These are phyloP conservation scores for Ceratotherium simum DNA, from an alignment of 2,113 vertebrate species.

Conservation along the genomic window DNA sequence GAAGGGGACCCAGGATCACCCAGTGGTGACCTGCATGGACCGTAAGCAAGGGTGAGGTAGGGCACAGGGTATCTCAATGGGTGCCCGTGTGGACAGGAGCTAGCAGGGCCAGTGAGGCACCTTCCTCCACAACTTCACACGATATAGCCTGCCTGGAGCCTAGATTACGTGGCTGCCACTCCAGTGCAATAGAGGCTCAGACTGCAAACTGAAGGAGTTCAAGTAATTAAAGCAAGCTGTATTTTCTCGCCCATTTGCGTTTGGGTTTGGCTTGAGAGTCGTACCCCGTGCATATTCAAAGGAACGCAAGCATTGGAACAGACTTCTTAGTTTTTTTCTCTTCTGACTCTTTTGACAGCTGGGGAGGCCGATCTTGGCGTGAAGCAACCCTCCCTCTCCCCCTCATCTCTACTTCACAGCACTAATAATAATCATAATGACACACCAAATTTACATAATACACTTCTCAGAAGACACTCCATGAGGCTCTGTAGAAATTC, in stretches of 20 bases:
- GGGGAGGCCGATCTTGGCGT: background rate
- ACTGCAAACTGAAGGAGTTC: background rate
- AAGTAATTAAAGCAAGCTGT: background rate
- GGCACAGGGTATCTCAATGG: no score
- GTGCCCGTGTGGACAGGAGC: background rate
- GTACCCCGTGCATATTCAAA: rapidly evolving
- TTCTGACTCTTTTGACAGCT: constrained; percentile 26
- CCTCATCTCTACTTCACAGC: constrained; percentile 60
- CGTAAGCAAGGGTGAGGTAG: background rate
- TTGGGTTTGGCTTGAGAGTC: background rate
- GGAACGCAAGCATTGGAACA: background rate
- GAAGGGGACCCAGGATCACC: background rate
- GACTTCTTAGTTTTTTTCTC: constrained; percentile 20
- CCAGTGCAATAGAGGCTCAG: rapidly evolving
- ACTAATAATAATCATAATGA: constrained; percentile 73
- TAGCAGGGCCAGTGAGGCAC: background rate
- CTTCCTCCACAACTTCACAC: background rate
- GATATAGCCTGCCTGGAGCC: rapidly evolving
- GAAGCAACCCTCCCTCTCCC: constrained; percentile 4
- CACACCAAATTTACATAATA: constrained; percentile 74
- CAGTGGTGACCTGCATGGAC: background rate
- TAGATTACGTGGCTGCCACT: background rate
- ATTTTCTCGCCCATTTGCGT: background rate
- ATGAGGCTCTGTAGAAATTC: constrained; percentile 47
- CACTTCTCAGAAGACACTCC: constrained; percentile 72